These are phyloP conservation scores for Gordius sp. DNA, from an alignment of 2,888 invertebrate species.

Conservation along the genomic window DNA sequence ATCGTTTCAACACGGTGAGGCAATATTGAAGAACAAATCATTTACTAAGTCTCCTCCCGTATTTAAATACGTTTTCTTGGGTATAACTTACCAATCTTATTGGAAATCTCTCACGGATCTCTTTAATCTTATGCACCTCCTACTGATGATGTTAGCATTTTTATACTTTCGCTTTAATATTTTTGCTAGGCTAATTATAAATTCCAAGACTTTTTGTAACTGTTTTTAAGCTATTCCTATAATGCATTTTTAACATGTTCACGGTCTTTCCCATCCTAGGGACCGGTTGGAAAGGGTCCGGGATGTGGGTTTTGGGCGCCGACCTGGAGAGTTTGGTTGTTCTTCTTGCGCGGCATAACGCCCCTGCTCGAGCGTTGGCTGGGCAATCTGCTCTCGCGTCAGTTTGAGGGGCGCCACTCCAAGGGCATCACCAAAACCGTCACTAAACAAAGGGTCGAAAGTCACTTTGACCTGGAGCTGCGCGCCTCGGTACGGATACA, in stretches of 20 bases:
- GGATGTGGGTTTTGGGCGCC: constrained; percentile 97
- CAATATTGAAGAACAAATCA: constrained; percentile 25
- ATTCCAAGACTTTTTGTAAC: too few species aligned
- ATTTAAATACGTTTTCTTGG: too few species aligned
- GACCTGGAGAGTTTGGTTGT: constrained; percentile 96
- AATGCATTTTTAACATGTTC: too few species aligned
- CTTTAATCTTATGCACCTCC: too few species aligned
- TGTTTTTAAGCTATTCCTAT: constrained; percentile 1
- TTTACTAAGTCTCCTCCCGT: constrained; percentile 21
- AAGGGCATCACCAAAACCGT: constrained; percentile 99
- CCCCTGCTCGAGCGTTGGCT: constrained; percentile 90
- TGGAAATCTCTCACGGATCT: too few species aligned
- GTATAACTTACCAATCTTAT: too few species aligned
- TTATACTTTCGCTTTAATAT: too few species aligned
- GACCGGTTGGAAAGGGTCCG: constrained; percentile 89
- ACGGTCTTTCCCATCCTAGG: too few species aligned
- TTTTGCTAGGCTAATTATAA: too few species aligned
- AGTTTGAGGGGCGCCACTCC: constrained; percentile 94
- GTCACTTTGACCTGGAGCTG: constrained; percentile 91
- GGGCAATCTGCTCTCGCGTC: constrained; percentile 85
- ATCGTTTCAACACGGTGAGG: constrained; percentile 71
- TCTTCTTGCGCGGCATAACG: constrained; percentile 96
- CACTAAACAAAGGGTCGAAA: constrained; percentile 94
- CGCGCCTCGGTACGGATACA: constrained; percentile 60
- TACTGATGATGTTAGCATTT: too few species aligned